Percentiles rank a stretch among this genome's conserved stretches.
Conservation (phyloP, 53 echinoderm and acorn worm genomes). For the Holothuria scabra region DNA sequence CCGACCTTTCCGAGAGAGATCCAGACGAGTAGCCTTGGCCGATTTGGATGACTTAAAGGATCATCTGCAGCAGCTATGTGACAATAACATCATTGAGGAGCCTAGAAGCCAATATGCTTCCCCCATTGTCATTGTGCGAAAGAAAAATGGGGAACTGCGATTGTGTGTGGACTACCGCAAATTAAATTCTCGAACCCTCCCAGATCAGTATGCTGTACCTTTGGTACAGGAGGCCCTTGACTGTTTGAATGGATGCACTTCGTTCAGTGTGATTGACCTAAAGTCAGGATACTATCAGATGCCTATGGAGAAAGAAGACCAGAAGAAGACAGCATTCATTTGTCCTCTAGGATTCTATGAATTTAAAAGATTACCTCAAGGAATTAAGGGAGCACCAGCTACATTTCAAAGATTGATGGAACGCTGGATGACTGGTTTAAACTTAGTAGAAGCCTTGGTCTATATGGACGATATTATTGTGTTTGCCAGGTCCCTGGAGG, state of each 20-base stretch:
- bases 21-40: slow-evolving; percentile 59
- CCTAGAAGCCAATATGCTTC: slow-evolving; percentile 63
- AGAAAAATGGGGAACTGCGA: slow-evolving; percentile 61
- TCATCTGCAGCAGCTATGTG: slow-evolving; percentile 59
- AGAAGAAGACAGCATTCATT: slow-evolving; percentile 54
- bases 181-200: slow-evolving; percentile 52
- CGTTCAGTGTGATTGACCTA: slow-evolving; percentile 58
- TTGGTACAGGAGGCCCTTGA: slow-evolving; percentile 56
- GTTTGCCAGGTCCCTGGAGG: too few relatives aligned
- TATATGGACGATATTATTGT: slow-evolving; percentile 64
- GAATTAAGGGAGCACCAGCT: slow-evolving; percentile 59
- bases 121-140: slow-evolving; percentile 65
- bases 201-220: slow-evolving; percentile 58
- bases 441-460: slow-evolving; percentile 19
- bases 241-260: slow-evolving; percentile 51
- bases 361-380: slow-evolving; percentile 1
- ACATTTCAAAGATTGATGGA: slow-evolving; percentile 67
- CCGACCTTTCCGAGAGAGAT: slow-evolving; percentile 70
- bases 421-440: slow-evolving; percentile 38
- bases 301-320: slow-evolving; percentile 32
- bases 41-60: slow-evolving; percentile 61
- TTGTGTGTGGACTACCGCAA: slow-evolving; percentile 54
- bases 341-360: slow-evolving; percentile 49
- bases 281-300: slow-evolving; percentile 57
- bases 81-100: slow-evolving; percentile 59